A percentile compares a stretch with the other conserved stretches of the same genome.
These are phyloP conservation scores for Anniella stebbinsi DNA, from an alignment of 2,797 vertebrate species.

Conservation along the genomic window DNA sequence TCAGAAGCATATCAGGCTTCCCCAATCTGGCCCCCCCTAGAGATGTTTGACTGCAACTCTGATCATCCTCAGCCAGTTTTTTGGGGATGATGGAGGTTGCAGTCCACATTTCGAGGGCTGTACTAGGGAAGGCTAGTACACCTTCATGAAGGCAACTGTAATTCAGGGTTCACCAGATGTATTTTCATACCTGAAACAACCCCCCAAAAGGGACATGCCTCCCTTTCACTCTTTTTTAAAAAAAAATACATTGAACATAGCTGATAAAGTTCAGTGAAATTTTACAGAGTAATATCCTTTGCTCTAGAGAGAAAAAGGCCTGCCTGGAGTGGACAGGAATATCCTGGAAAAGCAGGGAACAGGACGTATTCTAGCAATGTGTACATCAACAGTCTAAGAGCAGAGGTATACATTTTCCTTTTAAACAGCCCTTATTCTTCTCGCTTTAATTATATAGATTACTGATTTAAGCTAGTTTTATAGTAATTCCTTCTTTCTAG, in stretches of 20 bases:
- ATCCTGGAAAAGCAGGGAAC: background rate
- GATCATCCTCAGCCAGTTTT: background rate
- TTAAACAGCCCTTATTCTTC: background rate
- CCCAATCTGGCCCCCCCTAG: no score
- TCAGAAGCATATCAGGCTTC: background rate
- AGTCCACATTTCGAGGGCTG: no score
- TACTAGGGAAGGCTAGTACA: background rate
- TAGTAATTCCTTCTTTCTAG: background rate
- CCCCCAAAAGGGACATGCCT: background rate
- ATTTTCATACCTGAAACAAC: background rate
- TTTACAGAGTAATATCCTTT: background rate
- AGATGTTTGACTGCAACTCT: no score
- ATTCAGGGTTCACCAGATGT: background rate
- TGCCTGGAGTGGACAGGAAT: background rate
- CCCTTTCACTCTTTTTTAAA: background rate
- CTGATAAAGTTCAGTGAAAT: background rate
- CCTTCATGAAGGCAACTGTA: background rate
- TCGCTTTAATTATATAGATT: background rate
- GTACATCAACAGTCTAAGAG: no score
- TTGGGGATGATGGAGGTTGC: background rate
- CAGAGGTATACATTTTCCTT: background rate
- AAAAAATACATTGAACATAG: background rate
- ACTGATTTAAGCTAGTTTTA: background rate
- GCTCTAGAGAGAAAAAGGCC: background rate
- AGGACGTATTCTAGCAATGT: background rate